These are phyloP conservation scores for Tetrax tetrax DNA, from an alignment of 2,113 vertebrate species.

Conservation along the genomic window DNA sequence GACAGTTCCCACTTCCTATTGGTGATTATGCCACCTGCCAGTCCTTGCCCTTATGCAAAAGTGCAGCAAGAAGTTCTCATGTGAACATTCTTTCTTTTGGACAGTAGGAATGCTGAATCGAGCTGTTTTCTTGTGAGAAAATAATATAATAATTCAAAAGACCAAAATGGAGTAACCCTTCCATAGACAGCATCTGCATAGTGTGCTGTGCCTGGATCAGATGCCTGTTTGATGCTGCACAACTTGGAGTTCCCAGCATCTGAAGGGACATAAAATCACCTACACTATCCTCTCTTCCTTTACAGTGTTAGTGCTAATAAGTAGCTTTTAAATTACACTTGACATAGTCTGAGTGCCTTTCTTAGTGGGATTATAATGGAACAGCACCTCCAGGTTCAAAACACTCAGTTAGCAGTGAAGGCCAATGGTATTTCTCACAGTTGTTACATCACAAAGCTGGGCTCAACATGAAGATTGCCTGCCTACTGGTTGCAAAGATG, in stretches of 20 bases:
- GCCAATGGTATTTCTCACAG: not conserved
- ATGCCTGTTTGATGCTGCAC: not conserved
- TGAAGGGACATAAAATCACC: not conserved
- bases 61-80: not conserved
- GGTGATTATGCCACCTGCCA: not conserved
- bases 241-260: not conserved
- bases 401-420: not conserved
- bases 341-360: not conserved
- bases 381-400: not conserved
- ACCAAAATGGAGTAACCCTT: not conserved
- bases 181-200: accelerated
- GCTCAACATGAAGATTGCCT: not conserved
- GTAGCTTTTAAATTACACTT: not conserved
- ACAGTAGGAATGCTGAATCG: not conserved
- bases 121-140: not conserved
- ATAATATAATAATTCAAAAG: not conserved
- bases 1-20: not conserved
- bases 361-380: not conserved
- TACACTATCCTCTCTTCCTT: not conserved
- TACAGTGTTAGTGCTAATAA: not conserved
- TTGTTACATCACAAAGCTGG: not conserved
- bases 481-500: not conserved
- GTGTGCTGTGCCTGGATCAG: not conserved
- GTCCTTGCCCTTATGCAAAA: not conserved
- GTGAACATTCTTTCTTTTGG: not conserved